Percentiles rank a stretch among this genome's conserved stretches.
phyloP scores from a whole-genome alignment of 2,888 invertebrate species.

The Nemurella pictetii region DNA sequence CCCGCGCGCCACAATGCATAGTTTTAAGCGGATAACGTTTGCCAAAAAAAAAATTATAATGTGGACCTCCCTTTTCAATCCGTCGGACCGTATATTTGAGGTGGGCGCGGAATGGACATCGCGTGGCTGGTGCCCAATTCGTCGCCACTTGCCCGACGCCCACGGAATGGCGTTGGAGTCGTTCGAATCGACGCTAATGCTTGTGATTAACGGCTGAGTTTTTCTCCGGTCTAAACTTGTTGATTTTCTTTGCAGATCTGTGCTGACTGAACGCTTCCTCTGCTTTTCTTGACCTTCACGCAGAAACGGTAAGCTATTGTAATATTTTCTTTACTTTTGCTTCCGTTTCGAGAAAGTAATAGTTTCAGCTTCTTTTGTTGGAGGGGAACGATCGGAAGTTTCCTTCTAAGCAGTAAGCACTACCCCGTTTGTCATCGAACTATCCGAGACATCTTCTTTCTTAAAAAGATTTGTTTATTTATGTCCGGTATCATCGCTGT shows the following conservation, averaged over 20 bases:
- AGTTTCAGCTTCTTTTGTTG: neutral
- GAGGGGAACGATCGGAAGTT: neutral
- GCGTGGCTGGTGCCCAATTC: neutral
- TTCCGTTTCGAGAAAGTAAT: neutral
- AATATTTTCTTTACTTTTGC: neutral
- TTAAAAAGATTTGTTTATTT: constrained; percentile 15
- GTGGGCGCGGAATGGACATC: neutral
- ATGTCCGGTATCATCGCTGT: neutral
- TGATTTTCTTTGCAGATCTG: neutral
- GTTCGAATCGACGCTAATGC: no score
- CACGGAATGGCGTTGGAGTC: no score
- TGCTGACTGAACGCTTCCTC: neutral
- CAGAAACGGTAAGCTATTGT: neutral
- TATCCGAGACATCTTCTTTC: neutral
- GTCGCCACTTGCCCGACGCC: neutral
- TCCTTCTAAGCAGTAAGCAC: neutral
- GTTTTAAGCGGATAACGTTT: constrained; percentile 4
- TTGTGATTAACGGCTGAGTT: no score
- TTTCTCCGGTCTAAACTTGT: neutral
- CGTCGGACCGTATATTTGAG: neutral
- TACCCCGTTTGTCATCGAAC: neutral
- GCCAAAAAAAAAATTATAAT: neutral
- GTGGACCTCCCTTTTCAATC: neutral
- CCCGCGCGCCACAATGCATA: neutral
- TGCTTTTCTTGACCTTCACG: neutral